A percentile compares a stretch with the other conserved stretches of the same genome.
Evolutionary conservation across 35 echinoderm and acorn worm genomes (phyloP).

Genomic region (Acanthaster planci): DNA sequence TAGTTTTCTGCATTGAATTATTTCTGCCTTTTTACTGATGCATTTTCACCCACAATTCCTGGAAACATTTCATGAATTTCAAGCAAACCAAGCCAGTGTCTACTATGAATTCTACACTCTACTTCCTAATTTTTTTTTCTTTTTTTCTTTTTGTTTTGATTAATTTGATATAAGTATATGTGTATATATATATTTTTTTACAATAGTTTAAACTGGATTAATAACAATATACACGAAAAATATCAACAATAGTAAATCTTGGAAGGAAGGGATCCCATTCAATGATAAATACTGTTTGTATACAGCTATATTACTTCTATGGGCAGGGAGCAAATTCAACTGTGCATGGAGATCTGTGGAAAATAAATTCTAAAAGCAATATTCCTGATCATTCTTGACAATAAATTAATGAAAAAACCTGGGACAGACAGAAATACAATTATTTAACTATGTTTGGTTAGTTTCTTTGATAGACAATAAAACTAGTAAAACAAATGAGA

Average conservation of each 20-base stretch:
- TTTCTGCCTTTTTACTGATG: neutral
- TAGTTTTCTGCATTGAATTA: neutral
- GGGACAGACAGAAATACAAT: too few relatives aligned
- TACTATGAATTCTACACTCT: neutral
- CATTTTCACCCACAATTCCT: neutral
- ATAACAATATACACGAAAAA: slow-evolving; percentile 20
- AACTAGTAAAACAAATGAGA: too few relatives aligned
- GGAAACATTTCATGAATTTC: neutral
- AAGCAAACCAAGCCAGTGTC: neutral
- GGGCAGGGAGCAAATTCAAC: neutral
- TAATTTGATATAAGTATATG: slow-evolving; percentile 3
- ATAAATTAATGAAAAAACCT: too few relatives aligned
- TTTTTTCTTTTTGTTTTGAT: neutral
- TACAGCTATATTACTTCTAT: neutral
- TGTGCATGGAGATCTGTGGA: neutral
- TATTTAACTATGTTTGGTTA: too few relatives aligned
- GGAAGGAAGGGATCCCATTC: slow-evolving; percentile 30
- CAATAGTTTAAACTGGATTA: slow-evolving; percentile 32
- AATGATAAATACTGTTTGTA: slow-evolving; percentile 10
- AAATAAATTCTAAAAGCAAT: too few relatives aligned
- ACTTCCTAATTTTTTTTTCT: neutral
- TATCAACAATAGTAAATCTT: slow-evolving; percentile 25
- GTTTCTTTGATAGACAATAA: too few relatives aligned
- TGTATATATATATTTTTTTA: slow-evolving; percentile 7
- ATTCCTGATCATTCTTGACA: too few relatives aligned